Conservation (phyloP, 1,140 invertebrate genomes). For the Formica selysi region DNA sequence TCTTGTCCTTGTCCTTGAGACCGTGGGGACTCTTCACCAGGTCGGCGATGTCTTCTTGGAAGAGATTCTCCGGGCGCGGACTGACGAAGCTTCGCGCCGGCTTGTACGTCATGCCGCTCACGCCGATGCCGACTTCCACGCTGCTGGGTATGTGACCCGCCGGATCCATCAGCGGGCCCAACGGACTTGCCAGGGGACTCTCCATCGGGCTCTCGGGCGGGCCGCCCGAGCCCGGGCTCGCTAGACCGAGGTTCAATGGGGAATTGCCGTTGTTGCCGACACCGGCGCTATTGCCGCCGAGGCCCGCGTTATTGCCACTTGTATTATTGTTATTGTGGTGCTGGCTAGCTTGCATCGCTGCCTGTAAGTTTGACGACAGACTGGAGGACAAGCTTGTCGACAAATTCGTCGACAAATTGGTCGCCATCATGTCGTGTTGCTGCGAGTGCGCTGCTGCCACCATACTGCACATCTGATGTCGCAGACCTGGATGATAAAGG, state of each 20-base stretch:
- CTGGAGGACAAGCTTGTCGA: conserved; percentile 82
- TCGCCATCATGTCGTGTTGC: conserved; percentile 87
- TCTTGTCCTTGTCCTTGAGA: conserved; percentile 85
- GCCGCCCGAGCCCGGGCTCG: conserved; percentile 86
- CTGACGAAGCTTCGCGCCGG: conserved; percentile 87
- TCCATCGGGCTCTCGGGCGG: conserved; percentile 85
- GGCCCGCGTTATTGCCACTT: conserved; percentile 79
- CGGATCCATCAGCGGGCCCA: conserved; percentile 84
- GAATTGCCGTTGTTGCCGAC: conserved; percentile 86
- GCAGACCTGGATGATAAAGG: conserved; percentile 84
- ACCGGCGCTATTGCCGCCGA: conserved; percentile 75
- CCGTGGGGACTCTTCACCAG: conserved; percentile 87
- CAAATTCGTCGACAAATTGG: conserved; percentile 85
- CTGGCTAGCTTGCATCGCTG: conserved; percentile 85
- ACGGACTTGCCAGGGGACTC: conserved; percentile 86
- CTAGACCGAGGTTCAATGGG: conserved; percentile 86
- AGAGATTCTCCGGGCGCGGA: conserved; percentile 89
- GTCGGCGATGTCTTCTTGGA: conserved; percentile 89
- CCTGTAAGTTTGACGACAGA: conserved; percentile 84
- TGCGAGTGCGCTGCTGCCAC: conserved; percentile 89
- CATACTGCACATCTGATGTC: conserved; percentile 92
- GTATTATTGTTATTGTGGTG: conserved; percentile 84
- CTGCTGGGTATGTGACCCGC: conserved; percentile 83
- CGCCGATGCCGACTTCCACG: conserved; percentile 88
- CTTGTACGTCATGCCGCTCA: conserved; percentile 90